Conservation (phyloP, 2,113 vertebrate genomes). For the Macroglossus sobrinus region DNA sequence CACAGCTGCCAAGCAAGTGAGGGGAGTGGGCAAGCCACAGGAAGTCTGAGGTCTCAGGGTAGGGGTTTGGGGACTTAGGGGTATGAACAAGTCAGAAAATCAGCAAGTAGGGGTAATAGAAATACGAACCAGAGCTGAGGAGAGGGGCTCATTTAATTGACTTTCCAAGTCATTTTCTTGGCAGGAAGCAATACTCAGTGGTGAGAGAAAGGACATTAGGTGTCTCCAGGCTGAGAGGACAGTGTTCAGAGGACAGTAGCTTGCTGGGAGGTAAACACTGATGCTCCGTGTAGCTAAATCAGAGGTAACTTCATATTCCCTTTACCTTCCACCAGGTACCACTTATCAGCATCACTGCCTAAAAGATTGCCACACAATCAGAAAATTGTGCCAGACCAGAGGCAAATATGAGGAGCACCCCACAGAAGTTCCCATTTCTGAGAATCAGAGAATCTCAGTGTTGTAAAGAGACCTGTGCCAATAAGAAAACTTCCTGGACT, state of each 20-base stretch:
- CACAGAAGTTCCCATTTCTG: neutral
- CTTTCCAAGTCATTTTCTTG: neutral
- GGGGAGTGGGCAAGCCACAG: neutral
- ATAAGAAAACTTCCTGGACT: neutral
- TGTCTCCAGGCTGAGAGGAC: neutral
- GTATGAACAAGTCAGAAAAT: neutral
- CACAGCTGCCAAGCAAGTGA: neutral
- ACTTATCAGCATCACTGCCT: neutral
- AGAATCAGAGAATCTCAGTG: neutral
- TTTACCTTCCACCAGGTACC: neutral
- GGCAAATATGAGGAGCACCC: neutral
- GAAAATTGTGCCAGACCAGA: neutral
- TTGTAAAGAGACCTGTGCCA: neutral
- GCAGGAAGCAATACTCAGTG: neutral
- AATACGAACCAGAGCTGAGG: neutral
- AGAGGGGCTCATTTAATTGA: neutral
- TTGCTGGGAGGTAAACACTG: neutral
- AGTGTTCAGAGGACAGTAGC: neutral
- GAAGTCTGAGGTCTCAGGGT: neutral
- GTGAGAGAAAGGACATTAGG: neutral
- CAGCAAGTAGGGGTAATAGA: neutral
- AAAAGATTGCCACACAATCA: neutral
- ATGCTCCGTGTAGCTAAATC: neutral
- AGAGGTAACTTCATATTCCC: neutral
- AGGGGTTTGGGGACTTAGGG: neutral